Evolutionary conservation across 2,888 invertebrate species (phyloP), one percentile per base, ranked within the genome.

Genomic region (Eupithecia centaureata): DNA sequence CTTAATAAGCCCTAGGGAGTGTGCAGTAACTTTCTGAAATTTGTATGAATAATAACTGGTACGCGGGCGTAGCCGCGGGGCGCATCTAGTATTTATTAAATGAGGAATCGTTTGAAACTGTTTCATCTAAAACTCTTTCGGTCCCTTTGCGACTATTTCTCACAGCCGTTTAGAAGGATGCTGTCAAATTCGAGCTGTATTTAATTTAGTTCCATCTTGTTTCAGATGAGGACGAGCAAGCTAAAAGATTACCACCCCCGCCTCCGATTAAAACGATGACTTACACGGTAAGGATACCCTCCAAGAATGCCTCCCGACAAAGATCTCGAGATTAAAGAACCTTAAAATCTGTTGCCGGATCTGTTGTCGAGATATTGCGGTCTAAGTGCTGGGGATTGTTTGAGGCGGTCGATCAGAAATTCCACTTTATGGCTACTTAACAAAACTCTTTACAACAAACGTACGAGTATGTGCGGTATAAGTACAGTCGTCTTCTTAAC

Each of bases 191-290:
- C 5, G 15, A 52, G 15, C 15, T 4, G 3, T 30, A 30, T 18
- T 56, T n/a, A 30, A 15, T 65, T 52, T 64, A 5, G 30, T 15
- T 70, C 30, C 4, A 56, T 56, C 75, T 87, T 86, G 85, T 91
- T 92, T 65, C 93, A 95, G 95, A 95, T 89, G 95, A 94, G 81
- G 94, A 95, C 73, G 96, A 96, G 86, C 94, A 94, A 71, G 94
- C 94, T 74, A 95, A 95, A 86, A 95, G 95, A 84, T 93, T 95
- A 84, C 94, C 94, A 71, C 94, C 94, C 69, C 93, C 94, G 70
- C 95, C 95, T 67, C 96, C 96, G 51, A 95, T 96, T 80, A 96
- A 96, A 91, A 97, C 97, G 79, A 95, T 95, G 91, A 95, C 95
- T 77, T 96, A 97, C 84, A 95, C 95, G 92, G 97, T 96, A 87